Percentiles rank a stretch among this genome's conserved stretches.
phyloP scores from a whole-genome alignment of 2,113 vertebrate genomes.

The Spermophilus dauricus region DNA sequence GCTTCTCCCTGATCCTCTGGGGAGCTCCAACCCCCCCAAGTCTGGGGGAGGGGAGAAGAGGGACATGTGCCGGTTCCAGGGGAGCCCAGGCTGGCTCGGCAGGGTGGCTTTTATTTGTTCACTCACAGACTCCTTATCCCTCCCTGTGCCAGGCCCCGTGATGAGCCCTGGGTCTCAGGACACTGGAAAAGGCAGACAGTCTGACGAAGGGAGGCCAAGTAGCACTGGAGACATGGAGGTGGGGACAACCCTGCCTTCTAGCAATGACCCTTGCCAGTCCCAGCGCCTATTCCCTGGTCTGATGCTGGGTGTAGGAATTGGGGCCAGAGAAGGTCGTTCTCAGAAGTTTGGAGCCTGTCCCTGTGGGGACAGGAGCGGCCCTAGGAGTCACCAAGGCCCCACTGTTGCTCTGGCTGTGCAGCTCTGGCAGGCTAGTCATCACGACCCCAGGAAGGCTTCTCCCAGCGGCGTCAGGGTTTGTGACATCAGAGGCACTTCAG shows the following conservation, averaged over 20 bases:
- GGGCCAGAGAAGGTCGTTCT: background rate
- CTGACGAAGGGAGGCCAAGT: background rate
- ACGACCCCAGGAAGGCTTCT: background rate
- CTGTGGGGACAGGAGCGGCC: background rate
- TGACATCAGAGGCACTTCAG: background rate
- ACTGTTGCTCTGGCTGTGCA: background rate
- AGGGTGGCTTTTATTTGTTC: background rate
- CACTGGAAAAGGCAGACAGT: background rate
- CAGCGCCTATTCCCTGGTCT: background rate
- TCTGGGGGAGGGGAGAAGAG: background rate
- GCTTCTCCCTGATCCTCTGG: background rate
- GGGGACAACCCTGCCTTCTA: background rate
- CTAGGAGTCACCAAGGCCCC: background rate
- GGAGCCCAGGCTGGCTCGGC: background rate
- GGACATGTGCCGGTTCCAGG: background rate
- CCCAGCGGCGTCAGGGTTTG: background rate
- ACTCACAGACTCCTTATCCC: background rate
- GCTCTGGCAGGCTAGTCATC: background rate
- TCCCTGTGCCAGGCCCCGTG: background rate
- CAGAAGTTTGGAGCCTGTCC: background rate
- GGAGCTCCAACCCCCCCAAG: background rate
- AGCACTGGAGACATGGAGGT: background rate
- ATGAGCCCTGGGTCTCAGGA: background rate
- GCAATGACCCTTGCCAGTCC: background rate
- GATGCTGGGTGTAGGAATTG: fast-evolving